Base-by-base conservation (phyloP, 2,888 invertebrate genomes). In the Drosophila merina region DNA sequence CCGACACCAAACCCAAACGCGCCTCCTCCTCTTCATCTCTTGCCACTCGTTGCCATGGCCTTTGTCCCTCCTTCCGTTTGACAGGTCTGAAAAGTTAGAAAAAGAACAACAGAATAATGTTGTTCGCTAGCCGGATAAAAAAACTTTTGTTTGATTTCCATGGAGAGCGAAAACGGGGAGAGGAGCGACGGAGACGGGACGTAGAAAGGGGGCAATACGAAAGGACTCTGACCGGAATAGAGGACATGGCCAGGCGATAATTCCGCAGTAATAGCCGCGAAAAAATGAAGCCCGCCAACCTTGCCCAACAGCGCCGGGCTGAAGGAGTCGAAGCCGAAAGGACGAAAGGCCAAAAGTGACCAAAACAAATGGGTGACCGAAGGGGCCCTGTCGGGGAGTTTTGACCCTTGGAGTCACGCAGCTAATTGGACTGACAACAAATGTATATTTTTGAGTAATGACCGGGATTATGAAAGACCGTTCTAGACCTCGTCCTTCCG, bases 361-460 rank as follows among this genome's bases (percentile, higher is more conserved):
- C 81, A 81, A 86, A 81, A 81, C 87, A 81, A 81, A 86, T 81
- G 82, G 82, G 79, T 62, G 33, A 44, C 26, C 38, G 38, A 25
- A 44, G 63, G n/a, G 12, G 36, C 2, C 14, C 9, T 14, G 8
- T 36, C 44, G 42, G 30, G 36, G 51, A 31, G 26, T 57, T 79
- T 81, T 85, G 79, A 87, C 87, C 87, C 86, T 54, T 55, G 72
- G 79, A 85, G 81, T 86, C 87, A 82, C 87, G 87, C 87, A 87
- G 81, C 81, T 82, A 82, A 82, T 82, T 82, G 87, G 81, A 87
- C 87, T 87, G 81, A 82, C 87, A 82, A 85, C 76, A 76, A 79
- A 86, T 73, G 57, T 63, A 78, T 68, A 86, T 86, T 81, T 81
- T 80, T 81, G 81, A 81, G 86, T 81, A 86, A 81, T 81, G 81